Conservation (phyloP, 2,888 invertebrate genomes). For the Shargacucullia verbasci region DNA sequence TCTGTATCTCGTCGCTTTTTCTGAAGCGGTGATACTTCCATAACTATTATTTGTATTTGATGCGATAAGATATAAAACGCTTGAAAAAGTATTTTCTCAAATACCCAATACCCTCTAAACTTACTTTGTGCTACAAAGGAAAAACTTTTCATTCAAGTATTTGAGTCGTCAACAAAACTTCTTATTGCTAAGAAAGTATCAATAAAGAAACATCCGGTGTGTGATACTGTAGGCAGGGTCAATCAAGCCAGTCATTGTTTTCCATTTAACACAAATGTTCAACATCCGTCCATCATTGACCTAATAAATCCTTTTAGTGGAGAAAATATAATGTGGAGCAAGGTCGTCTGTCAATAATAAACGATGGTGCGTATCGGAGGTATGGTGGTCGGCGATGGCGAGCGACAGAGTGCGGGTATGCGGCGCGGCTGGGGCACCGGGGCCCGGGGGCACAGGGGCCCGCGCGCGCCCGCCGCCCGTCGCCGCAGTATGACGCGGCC, state of each 20-base stretch:
- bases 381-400: constrained; percentile 62
- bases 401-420: constrained; percentile 64
- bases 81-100: too few relatives aligned
- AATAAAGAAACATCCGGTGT: constrained; percentile 24
- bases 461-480: constrained; percentile 63
- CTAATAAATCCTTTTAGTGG: constrained; percentile 70
- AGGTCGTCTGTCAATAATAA: constrained; percentile 83
- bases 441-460: constrained; percentile 38
- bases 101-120: background rate
- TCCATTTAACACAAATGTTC: constrained; percentile 58
- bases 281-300: constrained; percentile 70
- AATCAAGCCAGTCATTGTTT: constrained; percentile 59
- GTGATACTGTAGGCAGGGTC: constrained; percentile 37
- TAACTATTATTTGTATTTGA: too few relatives aligned
- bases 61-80: too few relatives aligned
- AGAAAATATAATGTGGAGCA: constrained; percentile 81
- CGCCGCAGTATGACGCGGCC: constrained; percentile 86
- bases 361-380: constrained; percentile 77
- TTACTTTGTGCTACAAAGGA: background rate
- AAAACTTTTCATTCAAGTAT: background rate
- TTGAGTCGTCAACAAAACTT: constrained; percentile 18
- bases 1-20: background rate
- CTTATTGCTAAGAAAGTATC: constrained; percentile 39
- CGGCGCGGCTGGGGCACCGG: constrained; percentile 57
- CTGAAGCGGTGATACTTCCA: background rate